Percentiles rank a stretch among this genome's conserved stretches.
These are phyloP conservation scores for Cotesia congregata DNA, from an alignment of 2,888 invertebrate species.

Conservation along the genomic window DNA sequence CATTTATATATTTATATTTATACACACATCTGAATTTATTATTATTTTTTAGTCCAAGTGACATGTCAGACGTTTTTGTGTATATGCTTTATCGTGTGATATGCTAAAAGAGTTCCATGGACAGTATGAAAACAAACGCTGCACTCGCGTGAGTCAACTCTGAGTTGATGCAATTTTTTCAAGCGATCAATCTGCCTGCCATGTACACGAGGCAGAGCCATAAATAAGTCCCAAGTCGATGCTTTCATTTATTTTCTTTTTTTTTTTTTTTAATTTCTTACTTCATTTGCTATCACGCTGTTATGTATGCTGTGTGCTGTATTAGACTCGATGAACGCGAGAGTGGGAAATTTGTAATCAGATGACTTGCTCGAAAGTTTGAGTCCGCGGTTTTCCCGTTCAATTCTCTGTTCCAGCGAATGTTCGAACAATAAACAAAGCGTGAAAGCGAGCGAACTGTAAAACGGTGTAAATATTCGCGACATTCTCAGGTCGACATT, in stretches of 20 bases:
- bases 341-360: neutral
- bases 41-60: slow-evolving; percentile 41
- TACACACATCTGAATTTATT: neutral
- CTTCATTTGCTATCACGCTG: neutral
- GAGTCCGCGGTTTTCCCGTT: slow-evolving; percentile 36
- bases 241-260: neutral
- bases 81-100: slow-evolving; percentile 40
- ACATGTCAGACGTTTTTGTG: slow-evolving; percentile 45
- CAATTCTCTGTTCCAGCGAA: slow-evolving; percentile 35
- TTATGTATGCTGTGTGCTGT: too few relatives aligned
- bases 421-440: slow-evolving; percentile 41
- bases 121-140: slow-evolving; percentile 19
- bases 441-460: slow-evolving; percentile 11
- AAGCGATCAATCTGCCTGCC: slow-evolving; percentile 17
- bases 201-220: neutral
- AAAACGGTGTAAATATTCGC: slow-evolving; percentile 28
- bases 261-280: neutral
- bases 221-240: neutral
- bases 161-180: neutral
- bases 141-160: slow-evolving; percentile 12
- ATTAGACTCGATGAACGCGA: too few relatives aligned
- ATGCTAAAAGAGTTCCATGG: slow-evolving; percentile 40
- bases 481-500: slow-evolving; percentile 46
- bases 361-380: slow-evolving; percentile 29
- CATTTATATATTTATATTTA: neutral